A percentile compares a stretch with the other conserved stretches of the same genome.
phyloP scores from a whole-genome alignment of 2,888 invertebrate genomes.

The Carcina quercana region DNA sequence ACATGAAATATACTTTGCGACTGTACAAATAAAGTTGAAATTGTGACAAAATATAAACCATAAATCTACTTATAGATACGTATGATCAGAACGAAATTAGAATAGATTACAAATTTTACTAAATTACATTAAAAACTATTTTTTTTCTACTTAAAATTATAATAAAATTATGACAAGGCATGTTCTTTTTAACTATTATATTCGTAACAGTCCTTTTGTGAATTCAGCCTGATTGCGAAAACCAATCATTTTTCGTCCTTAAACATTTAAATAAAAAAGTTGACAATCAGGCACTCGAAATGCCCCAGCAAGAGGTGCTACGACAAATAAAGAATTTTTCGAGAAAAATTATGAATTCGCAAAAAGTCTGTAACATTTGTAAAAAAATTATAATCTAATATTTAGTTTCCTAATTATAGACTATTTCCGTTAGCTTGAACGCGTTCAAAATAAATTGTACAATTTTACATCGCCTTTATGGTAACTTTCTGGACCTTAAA shows the following conservation, averaged over 20 bases:
- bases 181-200: slow-evolving; percentile 9
- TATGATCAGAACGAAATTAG: not conserved
- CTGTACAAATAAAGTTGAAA: not conserved
- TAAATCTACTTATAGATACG: not conserved
- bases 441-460: slow-evolving; percentile 48
- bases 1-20: not conserved
- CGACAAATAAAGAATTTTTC: too few species aligned
- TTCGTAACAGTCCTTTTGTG: too few species aligned
- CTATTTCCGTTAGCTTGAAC: slow-evolving; percentile 27
- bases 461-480: slow-evolving; percentile 36
- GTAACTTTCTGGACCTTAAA: slow-evolving; percentile 55
- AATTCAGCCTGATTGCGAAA: too few species aligned
- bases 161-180: slow-evolving; percentile 37
- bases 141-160: slow-evolving; percentile 46
- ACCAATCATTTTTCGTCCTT: too few species aligned
- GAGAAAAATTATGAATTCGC: too few species aligned
- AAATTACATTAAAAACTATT: slow-evolving; percentile 28
- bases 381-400: too few species aligned
- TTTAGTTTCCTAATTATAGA: slow-evolving; percentile 16
- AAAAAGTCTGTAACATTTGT: too few species aligned
- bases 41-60: not conserved
- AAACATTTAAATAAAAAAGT: too few species aligned
- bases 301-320: too few species aligned
- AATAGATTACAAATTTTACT: slow-evolving; percentile 9
- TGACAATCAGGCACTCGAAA: too few species aligned